Base-by-base conservation (phyloP, 1,140 invertebrate species). In the Thaumatotibia leucotreta region DNA sequence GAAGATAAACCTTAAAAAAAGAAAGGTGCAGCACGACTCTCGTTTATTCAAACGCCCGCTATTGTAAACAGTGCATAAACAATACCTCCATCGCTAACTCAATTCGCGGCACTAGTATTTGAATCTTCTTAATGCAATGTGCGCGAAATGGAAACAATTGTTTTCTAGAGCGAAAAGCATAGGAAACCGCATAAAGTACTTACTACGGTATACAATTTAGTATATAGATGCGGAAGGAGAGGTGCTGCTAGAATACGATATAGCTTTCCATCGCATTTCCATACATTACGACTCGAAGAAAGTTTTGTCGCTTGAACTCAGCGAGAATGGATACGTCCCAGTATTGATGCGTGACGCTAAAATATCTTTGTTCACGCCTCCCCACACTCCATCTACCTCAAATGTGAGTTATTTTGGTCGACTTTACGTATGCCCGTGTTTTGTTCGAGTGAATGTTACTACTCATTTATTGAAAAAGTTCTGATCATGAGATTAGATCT, bases 181-280 rank as follows among this genome's bases (percentile, higher is more conserved):
- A 75, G 77, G 80, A 79, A 73, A 76, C 68, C 69, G 65, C 75
- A 80, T 69, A 72, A 70, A 62, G 66, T 49, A n/a, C n/a, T n/a
- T n/a, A n/a, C n/a, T n/a, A 65, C 33, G 63, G 65, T 73, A 74
- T 74, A 82, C 74, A 79, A 75, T 78, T 79, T 74, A 72, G 76
- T 71, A 68, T 27, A 58, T 58, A 83, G 76, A 80, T 74, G 80
- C 76, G 69, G 76, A 68, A 67, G 65, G 62, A 77, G 72, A 72
- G n/a, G n/a, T n/a, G 50, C 69, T 72, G 72, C 64, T 70, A 77
- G 81, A 83, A 79, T 78, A 72, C 77, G 74, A 85, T 87, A 84
- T 70, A 84, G 69, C 73, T 84, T 78, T 81, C 82, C 80, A 82
- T 87, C 75, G 78, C 76, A 83, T 84, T 87, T 80, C 73, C 83